Conservation (phyloP, 2,888 invertebrate species). For the Andrena trimmerana region DNA sequence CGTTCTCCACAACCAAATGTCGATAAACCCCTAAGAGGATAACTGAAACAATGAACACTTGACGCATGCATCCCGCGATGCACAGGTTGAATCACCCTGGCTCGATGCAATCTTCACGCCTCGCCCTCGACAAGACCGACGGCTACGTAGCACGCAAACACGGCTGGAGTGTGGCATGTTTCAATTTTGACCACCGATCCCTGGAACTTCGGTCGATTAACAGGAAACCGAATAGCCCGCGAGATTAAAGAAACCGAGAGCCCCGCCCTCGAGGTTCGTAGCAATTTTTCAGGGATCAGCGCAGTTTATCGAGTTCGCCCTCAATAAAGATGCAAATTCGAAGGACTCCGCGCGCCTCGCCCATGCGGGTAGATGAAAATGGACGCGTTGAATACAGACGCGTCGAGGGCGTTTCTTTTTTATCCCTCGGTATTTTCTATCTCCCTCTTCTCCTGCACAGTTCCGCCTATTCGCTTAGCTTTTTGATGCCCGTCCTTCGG, state of each 20-base stretch:
- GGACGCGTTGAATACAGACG: conserved; percentile 24
- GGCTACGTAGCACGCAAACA: background rate
- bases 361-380: conserved; percentile 20
- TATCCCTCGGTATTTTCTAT: background rate
- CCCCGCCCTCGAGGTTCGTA: conserved; percentile 3
- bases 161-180: conserved; percentile 14
- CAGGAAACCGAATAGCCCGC: background rate
- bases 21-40: background rate
- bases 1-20: background rate
- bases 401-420: background rate
- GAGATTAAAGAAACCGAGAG: conserved; percentile 21
- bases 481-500: background rate
- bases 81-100: conserved; percentile 26
- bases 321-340: conserved; percentile 75
- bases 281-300: conserved; percentile 53
- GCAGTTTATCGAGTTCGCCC: conserved; percentile 63
- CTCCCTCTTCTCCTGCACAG: background rate
- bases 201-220: conserved; percentile 32
- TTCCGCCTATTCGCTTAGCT: no score
- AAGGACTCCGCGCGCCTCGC: background rate
- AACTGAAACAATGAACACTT: background rate
- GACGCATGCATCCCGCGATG: conserved; percentile 20
- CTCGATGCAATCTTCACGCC: conserved; percentile 47
- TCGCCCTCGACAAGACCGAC: background rate
- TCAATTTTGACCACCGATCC: conserved; percentile 45